Evolutionary conservation across 2,888 invertebrate species (phyloP).

Genomic region (Pemphredon lugubris): DNA sequence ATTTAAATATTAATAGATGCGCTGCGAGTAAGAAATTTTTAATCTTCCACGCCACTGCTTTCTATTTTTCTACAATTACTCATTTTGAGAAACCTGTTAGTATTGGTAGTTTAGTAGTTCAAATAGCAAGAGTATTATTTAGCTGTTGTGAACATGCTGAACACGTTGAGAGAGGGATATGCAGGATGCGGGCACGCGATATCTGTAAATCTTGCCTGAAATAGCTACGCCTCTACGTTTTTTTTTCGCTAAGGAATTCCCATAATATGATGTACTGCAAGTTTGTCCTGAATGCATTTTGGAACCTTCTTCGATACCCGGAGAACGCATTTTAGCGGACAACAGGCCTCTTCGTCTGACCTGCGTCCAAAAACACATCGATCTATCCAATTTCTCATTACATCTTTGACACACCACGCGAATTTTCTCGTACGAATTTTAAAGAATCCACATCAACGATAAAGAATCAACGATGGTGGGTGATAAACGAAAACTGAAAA

Average conservation of each 20-base stretch:
- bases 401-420: background rate
- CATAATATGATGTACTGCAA: conserved; percentile 73
- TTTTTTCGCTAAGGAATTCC: conserved; percentile 63
- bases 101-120: too few species aligned
- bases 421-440: too few species aligned
- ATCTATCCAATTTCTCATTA: conserved; percentile 7
- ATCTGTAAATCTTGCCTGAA: conserved; percentile 51
- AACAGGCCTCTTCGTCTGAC: conserved; percentile 73
- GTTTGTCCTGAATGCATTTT: conserved; percentile 78
- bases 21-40: too few species aligned
- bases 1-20: too few species aligned
- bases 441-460: too few species aligned
- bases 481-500: too few species aligned
- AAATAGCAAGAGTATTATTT: too few species aligned
- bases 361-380: conserved; percentile 52
- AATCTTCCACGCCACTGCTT: too few species aligned
- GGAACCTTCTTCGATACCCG: conserved; percentile 68
- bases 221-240: conserved; percentile 40
- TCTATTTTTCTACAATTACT: too few species aligned
- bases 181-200: conserved; percentile 11
- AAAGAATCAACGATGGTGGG: too few species aligned
- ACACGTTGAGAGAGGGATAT: background rate
- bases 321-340: conserved; percentile 74
- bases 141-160: too few species aligned
- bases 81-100: too few species aligned